Percentiles rank a stretch among this genome's conserved stretches.
These are phyloP conservation scores for Thalassarche chlororhynchos DNA, from an alignment of 2,113 vertebrate species.

Conservation along the genomic window DNA sequence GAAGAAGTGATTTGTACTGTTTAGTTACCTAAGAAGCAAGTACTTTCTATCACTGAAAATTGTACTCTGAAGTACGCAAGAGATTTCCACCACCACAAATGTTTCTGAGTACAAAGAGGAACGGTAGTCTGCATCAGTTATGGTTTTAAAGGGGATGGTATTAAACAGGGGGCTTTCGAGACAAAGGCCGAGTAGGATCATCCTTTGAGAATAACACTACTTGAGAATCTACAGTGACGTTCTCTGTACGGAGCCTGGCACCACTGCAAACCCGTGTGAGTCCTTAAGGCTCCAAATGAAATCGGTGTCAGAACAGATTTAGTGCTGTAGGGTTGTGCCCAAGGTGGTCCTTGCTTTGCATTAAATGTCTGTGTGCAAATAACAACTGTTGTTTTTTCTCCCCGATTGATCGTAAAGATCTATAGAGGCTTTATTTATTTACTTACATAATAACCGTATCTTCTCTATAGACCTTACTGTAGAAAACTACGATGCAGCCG, in stretches of 20 bases:
- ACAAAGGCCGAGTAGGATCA: neutral
- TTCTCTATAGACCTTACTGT: neutral
- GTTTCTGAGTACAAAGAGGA: neutral
- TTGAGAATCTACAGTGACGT: neutral
- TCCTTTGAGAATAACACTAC: neutral
- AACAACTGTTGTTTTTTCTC: neutral
- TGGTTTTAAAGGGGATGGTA: neutral
- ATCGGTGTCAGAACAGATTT: neutral
- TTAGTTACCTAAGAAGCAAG: neutral
- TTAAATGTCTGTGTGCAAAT: neutral
- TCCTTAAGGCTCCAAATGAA: neutral
- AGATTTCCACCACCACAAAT: neutral
- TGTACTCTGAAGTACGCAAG: neutral
- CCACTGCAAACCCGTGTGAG: neutral
- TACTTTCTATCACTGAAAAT: neutral
- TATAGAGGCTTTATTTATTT: neutral
- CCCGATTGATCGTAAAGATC: neutral
- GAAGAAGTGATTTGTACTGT: neutral
- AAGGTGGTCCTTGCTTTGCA: neutral
- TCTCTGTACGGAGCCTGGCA: neutral
- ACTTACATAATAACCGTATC: neutral
- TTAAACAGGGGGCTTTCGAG: neutral
- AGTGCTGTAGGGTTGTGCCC: neutral
- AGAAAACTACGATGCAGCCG: neutral
- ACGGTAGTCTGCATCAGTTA: neutral